Percentiles rank a stretch among this genome's conserved stretches.
These are phyloP conservation scores for Pterocles orientalis DNA, from an alignment of 2,113 vertebrate species.

Conservation along the genomic window DNA sequence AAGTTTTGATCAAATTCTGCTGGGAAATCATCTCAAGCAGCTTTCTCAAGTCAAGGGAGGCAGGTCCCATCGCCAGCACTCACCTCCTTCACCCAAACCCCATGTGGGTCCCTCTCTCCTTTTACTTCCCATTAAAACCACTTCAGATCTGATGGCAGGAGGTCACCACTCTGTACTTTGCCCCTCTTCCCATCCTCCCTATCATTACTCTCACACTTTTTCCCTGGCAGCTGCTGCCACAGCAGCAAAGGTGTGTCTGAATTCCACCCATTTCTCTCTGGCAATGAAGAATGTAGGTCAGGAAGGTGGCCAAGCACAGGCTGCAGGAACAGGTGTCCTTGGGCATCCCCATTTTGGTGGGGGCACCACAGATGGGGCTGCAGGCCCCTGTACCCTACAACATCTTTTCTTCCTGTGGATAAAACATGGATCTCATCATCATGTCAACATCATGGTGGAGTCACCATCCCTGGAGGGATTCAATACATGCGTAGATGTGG, in stretches of 20 bases:
- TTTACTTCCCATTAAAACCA: background rate
- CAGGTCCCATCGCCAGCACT: background rate
- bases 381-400: background rate
- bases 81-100: background rate
- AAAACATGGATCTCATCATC: background rate
- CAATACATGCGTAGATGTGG: too few relatives aligned
- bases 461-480: too few relatives aligned
- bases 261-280: background rate
- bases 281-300: background rate
- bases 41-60: background rate
- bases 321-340: background rate
- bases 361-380: rapidly evolving
- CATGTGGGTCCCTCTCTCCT: rapidly evolving
- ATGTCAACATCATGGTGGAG: too few relatives aligned
- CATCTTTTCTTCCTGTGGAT: background rate
- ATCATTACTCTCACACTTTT: background rate
- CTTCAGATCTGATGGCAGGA: background rate
- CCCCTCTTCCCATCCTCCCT: background rate
- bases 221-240: background rate
- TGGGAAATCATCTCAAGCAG: background rate
- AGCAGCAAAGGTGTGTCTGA: background rate
- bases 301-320: background rate
- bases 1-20: background rate
- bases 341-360: background rate
- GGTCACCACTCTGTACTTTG: rapidly evolving